These are phyloP conservation scores for Artibeus lituratus DNA, from an alignment of 2,797 vertebrate species.

Conservation along the genomic window DNA sequence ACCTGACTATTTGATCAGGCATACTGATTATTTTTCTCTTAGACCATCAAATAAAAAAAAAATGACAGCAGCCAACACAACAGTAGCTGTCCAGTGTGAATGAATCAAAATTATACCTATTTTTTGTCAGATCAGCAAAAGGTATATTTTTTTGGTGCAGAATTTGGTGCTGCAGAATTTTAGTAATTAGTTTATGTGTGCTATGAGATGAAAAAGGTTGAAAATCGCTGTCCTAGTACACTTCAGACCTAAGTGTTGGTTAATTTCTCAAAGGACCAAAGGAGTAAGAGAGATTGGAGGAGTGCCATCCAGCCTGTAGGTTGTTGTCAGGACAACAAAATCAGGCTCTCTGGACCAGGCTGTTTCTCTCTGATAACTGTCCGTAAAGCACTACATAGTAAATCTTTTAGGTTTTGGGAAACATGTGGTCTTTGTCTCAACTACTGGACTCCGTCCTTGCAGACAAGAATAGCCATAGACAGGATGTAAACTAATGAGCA, in stretches of 20 bases:
- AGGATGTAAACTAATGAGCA: background rate
- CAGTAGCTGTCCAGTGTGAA: background rate
- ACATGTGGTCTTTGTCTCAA: background rate
- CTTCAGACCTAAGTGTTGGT: background rate
- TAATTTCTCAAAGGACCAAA: background rate
- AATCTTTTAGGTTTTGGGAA: background rate
- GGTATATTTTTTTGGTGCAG: background rate
- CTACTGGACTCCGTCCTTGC: background rate
- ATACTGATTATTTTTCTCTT: background rate
- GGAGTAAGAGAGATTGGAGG: background rate
- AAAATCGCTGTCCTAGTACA: background rate
- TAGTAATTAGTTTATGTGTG: background rate
- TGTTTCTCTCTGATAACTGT: background rate
- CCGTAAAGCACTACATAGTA: background rate
- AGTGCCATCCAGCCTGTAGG: background rate
- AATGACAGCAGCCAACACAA: background rate
- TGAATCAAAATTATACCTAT: background rate
- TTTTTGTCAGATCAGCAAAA: background rate
- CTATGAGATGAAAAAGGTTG: background rate
- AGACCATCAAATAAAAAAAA: background rate
- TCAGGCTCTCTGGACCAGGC: background rate
- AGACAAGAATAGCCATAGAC: background rate
- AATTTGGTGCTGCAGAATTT: background rate
- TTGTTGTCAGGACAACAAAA: background rate
- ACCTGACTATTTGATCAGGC: background rate